Percentiles rank a stretch among this genome's conserved stretches.
These are phyloP conservation scores for Polydrusus pterygomalis DNA, from an alignment of 2,888 invertebrate genomes.

Conservation along the genomic window DNA sequence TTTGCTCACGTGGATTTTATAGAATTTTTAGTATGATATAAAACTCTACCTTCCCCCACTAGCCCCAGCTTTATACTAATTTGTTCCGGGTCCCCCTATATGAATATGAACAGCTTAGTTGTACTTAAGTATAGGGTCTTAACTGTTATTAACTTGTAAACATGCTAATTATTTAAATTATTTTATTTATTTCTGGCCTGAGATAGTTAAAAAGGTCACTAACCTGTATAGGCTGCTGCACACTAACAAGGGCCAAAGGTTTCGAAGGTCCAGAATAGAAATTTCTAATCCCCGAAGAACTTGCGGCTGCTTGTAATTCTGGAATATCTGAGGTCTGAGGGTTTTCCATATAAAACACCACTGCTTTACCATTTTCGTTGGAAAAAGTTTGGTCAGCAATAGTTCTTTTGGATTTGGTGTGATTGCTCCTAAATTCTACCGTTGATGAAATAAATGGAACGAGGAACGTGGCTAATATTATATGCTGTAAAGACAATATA, in stretches of 20 bases:
- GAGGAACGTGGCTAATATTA: background rate
- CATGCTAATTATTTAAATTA: too few species aligned
- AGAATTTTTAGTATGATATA: too few species aligned
- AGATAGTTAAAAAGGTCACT: too few species aligned
- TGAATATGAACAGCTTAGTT: too few species aligned
- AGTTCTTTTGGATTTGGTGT: slow-evolving; percentile 60
- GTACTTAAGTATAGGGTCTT: too few species aligned
- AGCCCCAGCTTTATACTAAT: too few species aligned
- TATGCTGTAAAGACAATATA: background rate
- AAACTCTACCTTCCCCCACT: too few species aligned
- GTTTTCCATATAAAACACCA: slow-evolving; percentile 58
- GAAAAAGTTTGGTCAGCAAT: slow-evolving; percentile 56
- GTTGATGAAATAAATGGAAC: slow-evolving; percentile 9
- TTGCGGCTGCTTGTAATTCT: slow-evolving; percentile 49
- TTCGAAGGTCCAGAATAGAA: slow-evolving; percentile 36
- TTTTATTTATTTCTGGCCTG: too few species aligned
- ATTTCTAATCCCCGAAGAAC: slow-evolving; percentile 36
- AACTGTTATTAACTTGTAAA: too few species aligned
- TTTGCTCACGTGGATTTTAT: too few species aligned
- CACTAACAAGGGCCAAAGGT: slow-evolving; percentile 52
- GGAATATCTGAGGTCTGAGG: slow-evolving; percentile 33
- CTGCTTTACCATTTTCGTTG: slow-evolving; percentile 59
- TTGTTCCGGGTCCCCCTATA: too few species aligned
- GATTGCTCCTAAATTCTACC: slow-evolving; percentile 6
- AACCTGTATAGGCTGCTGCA: slow-evolving; percentile 54